A percentile compares a stretch with the other conserved stretches of the same genome.
These are phyloP conservation scores for Oncorhynchus gorbuscha DNA, from an alignment of 2,113 vertebrate species.

Conservation along the genomic window DNA sequence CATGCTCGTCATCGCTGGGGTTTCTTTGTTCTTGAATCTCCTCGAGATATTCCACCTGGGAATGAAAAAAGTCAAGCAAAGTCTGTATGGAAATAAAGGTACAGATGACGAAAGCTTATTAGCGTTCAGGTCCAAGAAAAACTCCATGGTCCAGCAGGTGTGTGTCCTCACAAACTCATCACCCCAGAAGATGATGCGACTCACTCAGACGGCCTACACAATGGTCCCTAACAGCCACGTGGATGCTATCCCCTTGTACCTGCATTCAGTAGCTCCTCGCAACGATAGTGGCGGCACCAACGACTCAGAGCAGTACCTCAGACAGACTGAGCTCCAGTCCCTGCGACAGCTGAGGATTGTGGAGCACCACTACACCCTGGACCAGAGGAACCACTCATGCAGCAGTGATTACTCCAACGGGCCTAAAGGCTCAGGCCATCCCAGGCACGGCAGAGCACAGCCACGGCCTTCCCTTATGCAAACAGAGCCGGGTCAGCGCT, in stretches of 20 bases:
- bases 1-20: slow-evolving; percentile 88
- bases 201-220: slow-evolving; percentile 63
- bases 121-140: slow-evolving; percentile 79
- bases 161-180: slow-evolving; percentile 70
- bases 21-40: slow-evolving; percentile 88
- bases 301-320: slow-evolving; percentile 49
- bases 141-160: slow-evolving; percentile 74
- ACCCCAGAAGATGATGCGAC: slow-evolving; percentile 70
- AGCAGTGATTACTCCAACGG: slow-evolving; percentile 68
- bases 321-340: slow-evolving; percentile 56
- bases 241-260: slow-evolving; percentile 45
- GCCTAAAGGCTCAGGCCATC: slow-evolving; percentile 47
- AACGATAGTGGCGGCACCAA: slow-evolving; percentile 33
- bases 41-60: slow-evolving; percentile 91
- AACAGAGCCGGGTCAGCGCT: slow-evolving; percentile 71
- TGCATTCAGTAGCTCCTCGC: slow-evolving; percentile 49
- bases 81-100: slow-evolving; percentile 68
- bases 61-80: slow-evolving; percentile 83
- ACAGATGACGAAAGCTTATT: slow-evolving; percentile 66
- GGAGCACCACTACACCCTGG: slow-evolving; percentile 46
- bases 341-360: slow-evolving; percentile 10
- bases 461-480: slow-evolving; percentile 62
- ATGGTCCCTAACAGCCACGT: slow-evolving; percentile 11
- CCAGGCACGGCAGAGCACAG: slow-evolving; percentile 39
- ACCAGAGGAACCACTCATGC: slow-evolving; percentile 60